Evolutionary conservation across 2,113 vertebrate species (phyloP), one percentile per base, ranked within the genome.

Genomic region (Hucho hucho): DNA sequence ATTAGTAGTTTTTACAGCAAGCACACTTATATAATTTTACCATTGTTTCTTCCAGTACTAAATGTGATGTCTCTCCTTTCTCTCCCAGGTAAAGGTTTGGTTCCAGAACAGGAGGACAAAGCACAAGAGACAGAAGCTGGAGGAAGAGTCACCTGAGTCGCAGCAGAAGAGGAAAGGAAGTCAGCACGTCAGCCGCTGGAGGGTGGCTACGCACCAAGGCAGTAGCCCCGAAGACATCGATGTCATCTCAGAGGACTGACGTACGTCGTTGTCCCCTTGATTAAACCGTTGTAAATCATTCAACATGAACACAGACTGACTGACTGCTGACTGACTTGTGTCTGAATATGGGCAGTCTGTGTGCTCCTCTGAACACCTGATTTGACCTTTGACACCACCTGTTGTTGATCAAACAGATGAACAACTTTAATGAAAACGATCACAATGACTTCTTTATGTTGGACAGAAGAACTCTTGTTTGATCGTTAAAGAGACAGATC

Each of bases 91-190:
- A 64, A 94, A 94, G 76, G 93, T 95, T 0, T 95, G 94, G 94
- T 95, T 95, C 75, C 94, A 95, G 91, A 95, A 95, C 85, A 89
- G 94, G 72, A 78, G 94, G 87, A 95, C 94, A 6, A 95, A 95
- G 74, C 93, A 95, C 90, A 95, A 95, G 80, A 89, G 94, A 18
- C 94, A 95, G 89, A 95, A 95, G 84, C 65, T 95, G 89, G 94
- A 95, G 77, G 94, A 95, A 13, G 94, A 94, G 78, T 89, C 91
- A 1, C 93, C 93, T 0, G 94, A 94, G 9, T 87, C 92, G 1
- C 92, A 88, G 83, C 91, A 92, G 88, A 95, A 95, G 85, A 89
- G 93, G 75, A 94, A 94, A 81, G 93, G 92, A 9, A 92, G 85
- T 24, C 93, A 94, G 58, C 94, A 94, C 5, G 88, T 93, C 16